Base-by-base conservation (phyloP, 2,888 invertebrate species). In the Bellardia bayeri region DNA sequence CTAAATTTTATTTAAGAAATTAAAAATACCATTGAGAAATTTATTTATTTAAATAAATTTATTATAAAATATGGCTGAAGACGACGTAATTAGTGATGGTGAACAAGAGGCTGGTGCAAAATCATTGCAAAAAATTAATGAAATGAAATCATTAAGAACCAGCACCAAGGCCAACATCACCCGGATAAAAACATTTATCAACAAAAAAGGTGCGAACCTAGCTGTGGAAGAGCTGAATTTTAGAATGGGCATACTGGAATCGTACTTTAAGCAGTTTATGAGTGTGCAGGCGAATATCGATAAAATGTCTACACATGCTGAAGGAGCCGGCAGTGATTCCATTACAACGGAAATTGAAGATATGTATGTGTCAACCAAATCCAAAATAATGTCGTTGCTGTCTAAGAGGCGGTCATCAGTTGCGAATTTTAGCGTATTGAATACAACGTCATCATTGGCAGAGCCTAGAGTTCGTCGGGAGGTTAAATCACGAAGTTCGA, bases 181-280 rank as follows among this genome's bases (percentile, higher is more conserved):
- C 2, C 56, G 87, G 3, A 85, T 87, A 5, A 88, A 82, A 80
- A 89, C 68, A 16, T n/a, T 86, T 11, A 72, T 75, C n/a, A 30
- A 45, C 5, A 86, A 72, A 40, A 86, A 86, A 40, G 86, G 79
- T 51, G 3, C 61, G 11, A 69, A 30, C 8, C 58, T 85, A 13
- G 58, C 78, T 5, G 5, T 40, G 9, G 82, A 74, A n/a, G 89
- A 88, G 33, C 72, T 88, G 11, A 76, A 89, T 16, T 89, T 88
- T 51, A 82, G 86, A 11, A 78, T 89, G 42, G 81, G 84, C 1
- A 89, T 88, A 33, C 40, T 88, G n/a, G 89, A 89, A 37, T 69
- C 85, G 0, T 89, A 89, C 16, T 89, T 83, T 23, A 89, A 87
- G 71, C 82, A 88, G 64, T 64, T 72, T 9, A 58, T 88, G 3